These are phyloP conservation scores for Pogonus chalceus DNA, from an alignment of 1,140 invertebrate species.

Conservation along the genomic window DNA sequence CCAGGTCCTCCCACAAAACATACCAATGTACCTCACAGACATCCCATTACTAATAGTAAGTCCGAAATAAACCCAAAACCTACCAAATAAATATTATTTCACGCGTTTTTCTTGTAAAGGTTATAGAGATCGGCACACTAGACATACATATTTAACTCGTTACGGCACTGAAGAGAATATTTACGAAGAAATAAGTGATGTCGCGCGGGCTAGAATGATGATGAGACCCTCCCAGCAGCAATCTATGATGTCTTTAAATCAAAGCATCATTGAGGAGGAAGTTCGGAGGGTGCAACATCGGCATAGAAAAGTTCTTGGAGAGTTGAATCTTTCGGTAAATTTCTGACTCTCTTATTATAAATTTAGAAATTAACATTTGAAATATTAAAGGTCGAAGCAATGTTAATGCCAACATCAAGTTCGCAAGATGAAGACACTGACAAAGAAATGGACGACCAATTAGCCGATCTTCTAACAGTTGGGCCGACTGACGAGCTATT, in stretches of 20 bases:
- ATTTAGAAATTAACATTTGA: neutral
- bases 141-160: slow-evolving; percentile 62
- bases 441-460: slow-evolving; percentile 43
- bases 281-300: slow-evolving; percentile 64
- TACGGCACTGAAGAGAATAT: slow-evolving; percentile 79
- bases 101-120: neutral
- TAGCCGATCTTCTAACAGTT: slow-evolving; percentile 56
- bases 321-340: slow-evolving; percentile 64
- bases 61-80: neutral
- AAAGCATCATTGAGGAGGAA: slow-evolving; percentile 68
- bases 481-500: slow-evolving; percentile 62
- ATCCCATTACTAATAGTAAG: slow-evolving; percentile 32
- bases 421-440: slow-evolving; percentile 34
- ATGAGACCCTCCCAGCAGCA: slow-evolving; percentile 27
- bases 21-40: slow-evolving; percentile 44
- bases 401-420: slow-evolving; percentile 62
- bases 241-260: slow-evolving; percentile 48
- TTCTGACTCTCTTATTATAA: neutral
- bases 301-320: slow-evolving; percentile 69
- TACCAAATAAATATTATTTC: too few relatives aligned
- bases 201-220: slow-evolving; percentile 33
- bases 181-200: slow-evolving; percentile 73
- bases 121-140: slow-evolving; percentile 24
- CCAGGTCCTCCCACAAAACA: slow-evolving; percentile 43
- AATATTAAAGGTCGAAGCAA: slow-evolving; percentile 51